phyloP scores from a whole-genome alignment of 2,797 vertebrate species.

The Cirrhinus molitorella region DNA sequence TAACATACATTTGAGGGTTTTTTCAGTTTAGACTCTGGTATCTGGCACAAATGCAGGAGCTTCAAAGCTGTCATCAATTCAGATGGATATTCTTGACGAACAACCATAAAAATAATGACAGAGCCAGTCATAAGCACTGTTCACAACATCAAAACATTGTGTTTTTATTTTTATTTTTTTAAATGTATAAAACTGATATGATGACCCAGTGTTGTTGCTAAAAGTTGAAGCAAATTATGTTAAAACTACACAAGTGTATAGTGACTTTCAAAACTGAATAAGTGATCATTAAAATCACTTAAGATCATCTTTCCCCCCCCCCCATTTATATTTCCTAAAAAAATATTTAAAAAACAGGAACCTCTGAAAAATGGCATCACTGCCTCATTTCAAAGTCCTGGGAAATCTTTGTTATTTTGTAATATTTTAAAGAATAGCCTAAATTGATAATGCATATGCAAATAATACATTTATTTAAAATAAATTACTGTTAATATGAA shows the following conservation, averaged over 20 bases:
- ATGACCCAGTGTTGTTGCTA: neutral
- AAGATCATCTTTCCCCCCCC: too few relatives aligned
- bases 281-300: too few relatives aligned
- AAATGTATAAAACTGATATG: neutral
- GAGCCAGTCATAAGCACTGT: conserved; percentile 8
- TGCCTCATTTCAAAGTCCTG: neutral
- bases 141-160: conserved; percentile 19
- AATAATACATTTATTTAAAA: neutral
- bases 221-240: neutral
- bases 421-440: neutral
- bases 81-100: conserved; percentile 2
- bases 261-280: too few relatives aligned
- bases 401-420: neutral
- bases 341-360: neutral
- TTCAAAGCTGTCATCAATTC: conserved; percentile 29
- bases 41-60: conserved; percentile 48
- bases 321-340: neutral
- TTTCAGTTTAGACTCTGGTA: conserved; percentile 27
- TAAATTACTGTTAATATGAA: neutral
- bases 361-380: neutral
- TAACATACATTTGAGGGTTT: conserved; percentile 7
- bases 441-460: neutral
- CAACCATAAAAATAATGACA: conserved; percentile 34
- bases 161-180: neutral
- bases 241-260: neutral